Percentiles rank a stretch among this genome's conserved stretches.
These are phyloP conservation scores for Nomada ruficornis DNA, from an alignment of 2,888 invertebrate genomes.

Conservation along the genomic window DNA sequence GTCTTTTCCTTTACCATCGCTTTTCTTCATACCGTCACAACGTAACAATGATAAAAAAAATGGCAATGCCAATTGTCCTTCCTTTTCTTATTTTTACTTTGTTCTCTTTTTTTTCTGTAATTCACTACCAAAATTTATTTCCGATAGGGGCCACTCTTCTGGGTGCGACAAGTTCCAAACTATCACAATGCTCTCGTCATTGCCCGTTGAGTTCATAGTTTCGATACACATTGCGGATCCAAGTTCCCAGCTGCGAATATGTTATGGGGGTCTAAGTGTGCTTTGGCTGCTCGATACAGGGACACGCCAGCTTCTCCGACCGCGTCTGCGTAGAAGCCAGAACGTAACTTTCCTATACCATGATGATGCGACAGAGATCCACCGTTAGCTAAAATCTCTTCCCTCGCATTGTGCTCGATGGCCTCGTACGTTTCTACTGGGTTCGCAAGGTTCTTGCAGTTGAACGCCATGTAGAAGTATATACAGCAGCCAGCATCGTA, in stretches of 20 bases:
- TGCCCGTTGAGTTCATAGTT: conserved; percentile 54
- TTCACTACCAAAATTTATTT: conserved; percentile 42
- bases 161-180: conserved; percentile 2
- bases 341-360: conserved; percentile 96
- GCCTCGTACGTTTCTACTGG: conserved; percentile 93
- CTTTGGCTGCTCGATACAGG: conserved; percentile 93
- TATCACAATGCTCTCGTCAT: conserved; percentile 29
- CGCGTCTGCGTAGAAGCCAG: conserved; percentile 93
- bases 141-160: conserved; percentile 18
- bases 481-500: conserved; percentile 99
- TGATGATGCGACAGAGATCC: conserved; percentile 98
- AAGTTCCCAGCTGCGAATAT: conserved; percentile 96
- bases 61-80: conserved; percentile 41
- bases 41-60: conserved; percentile 37
- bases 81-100: not conserved
- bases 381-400: conserved; percentile 95
- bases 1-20: conserved; percentile 40
- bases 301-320: conserved; percentile 93
- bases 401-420: conserved; percentile 94
- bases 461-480: conserved; percentile 97
- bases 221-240: conserved; percentile 70
- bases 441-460: conserved; percentile 87
- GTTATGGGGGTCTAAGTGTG: conserved; percentile 96
- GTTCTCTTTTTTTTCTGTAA: not conserved
- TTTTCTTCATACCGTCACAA: conserved; percentile 45